Conservation (phyloP, 2,888 invertebrate species). For the Polydrusus pterygomalis region DNA sequence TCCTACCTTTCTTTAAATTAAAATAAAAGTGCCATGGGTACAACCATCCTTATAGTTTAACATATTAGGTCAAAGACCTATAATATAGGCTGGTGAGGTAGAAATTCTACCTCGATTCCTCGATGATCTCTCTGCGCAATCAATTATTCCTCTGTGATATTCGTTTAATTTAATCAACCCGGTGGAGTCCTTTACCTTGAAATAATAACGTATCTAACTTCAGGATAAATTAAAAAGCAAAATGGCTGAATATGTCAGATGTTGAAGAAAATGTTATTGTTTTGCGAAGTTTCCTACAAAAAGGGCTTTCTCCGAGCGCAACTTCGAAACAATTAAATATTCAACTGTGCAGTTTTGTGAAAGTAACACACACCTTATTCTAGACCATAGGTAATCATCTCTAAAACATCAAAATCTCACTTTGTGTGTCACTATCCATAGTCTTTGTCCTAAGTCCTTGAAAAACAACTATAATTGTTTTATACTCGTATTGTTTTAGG, state of each 20-base stretch:
- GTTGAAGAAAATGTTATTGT: constrained; percentile 40
- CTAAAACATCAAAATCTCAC: not conserved
- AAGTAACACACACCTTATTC: not conserved
- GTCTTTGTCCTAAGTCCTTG: constrained; percentile 14
- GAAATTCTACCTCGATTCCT: too few relatives aligned
- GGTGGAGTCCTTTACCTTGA: not conserved
- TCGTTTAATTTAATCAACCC: too few relatives aligned
- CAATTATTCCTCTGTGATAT: too few relatives aligned
- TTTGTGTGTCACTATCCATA: not conserved
- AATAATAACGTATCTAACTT: constrained; percentile 10
- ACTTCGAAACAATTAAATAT: not conserved
- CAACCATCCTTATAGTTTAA: too few relatives aligned
- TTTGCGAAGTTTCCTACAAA: constrained; percentile 3
- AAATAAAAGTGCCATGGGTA: too few relatives aligned
- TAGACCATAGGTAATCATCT: constrained; percentile 18
- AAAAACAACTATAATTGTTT: constrained; percentile 13
- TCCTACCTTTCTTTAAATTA: too few relatives aligned
- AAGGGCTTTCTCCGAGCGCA: constrained; percentile 1
- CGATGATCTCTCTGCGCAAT: too few relatives aligned
- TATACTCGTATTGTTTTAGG: constrained; percentile 14
- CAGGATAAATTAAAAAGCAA: not conserved
- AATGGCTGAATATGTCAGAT: constrained; percentile 26
- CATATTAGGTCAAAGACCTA: too few relatives aligned
- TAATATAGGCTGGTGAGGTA: too few relatives aligned
- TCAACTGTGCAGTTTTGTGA: not conserved